phyloP scores from a whole-genome alignment of 2,888 invertebrate genomes.

The Andricus quercusramuli region DNA sequence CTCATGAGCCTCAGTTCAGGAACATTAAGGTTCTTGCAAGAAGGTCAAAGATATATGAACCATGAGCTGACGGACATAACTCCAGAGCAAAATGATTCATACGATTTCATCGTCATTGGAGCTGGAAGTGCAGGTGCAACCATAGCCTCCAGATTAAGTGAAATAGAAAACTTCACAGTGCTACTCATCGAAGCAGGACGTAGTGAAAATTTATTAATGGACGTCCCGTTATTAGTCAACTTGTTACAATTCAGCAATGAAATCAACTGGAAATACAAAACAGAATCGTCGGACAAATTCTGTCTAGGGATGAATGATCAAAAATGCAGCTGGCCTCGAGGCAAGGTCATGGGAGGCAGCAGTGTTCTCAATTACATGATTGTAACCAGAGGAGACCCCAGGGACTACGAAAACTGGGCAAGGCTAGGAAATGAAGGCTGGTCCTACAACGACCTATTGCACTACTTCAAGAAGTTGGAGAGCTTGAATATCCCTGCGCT shows the following conservation, averaged over 20 bases:
- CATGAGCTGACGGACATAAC: constrained; percentile 81
- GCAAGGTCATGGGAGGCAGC: constrained; percentile 90
- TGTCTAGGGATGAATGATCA: constrained; percentile 81
- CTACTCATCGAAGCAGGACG: constrained; percentile 87
- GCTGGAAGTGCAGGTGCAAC: constrained; percentile 91
- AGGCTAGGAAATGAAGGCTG: constrained; percentile 85
- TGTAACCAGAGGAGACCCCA: constrained; percentile 85
- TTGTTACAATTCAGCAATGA: constrained; percentile 84
- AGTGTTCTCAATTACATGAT: constrained; percentile 91
- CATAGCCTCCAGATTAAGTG: constrained; percentile 86
- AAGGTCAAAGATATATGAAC: constrained; percentile 80
- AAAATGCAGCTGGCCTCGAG: constrained; percentile 78
- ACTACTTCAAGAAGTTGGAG: constrained; percentile 90
- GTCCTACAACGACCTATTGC: constrained; percentile 86
- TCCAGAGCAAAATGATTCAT: constrained; percentile 80
- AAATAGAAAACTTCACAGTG: constrained; percentile 85
- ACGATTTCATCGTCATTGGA: constrained; percentile 89
- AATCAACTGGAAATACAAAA: constrained; percentile 89
- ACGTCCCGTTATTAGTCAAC: constrained; percentile 83
- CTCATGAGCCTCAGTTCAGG: background rate
- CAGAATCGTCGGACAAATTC: constrained; percentile 86
- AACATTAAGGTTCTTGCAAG: constrained; percentile 79
- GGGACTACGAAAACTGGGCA: constrained; percentile 89
- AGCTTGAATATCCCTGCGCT: constrained; percentile 81
- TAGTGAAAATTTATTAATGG: constrained; percentile 54